Evolutionary conservation across 2,113 vertebrate species (phyloP).

Genomic region (Todiramphus chloris): DNA sequence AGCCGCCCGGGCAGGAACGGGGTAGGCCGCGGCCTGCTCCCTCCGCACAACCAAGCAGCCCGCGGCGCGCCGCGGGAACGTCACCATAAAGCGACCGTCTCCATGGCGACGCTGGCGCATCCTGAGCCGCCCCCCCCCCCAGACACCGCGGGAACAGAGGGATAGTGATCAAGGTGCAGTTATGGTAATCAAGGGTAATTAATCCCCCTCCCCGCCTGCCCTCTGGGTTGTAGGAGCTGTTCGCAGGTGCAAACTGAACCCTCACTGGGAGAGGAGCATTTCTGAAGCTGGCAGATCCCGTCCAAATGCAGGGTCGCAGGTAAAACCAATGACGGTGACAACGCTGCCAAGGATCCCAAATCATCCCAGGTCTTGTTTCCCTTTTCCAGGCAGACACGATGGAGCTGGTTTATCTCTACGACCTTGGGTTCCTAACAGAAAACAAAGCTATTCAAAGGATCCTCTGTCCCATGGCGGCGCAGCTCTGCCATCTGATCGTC

Average conservation of each 20-base stretch:
- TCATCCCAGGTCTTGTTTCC: background rate
- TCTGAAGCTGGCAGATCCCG: background rate
- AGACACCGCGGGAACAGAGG: background rate
- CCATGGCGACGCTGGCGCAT: background rate
- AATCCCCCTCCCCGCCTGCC: background rate
- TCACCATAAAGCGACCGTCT: background rate
- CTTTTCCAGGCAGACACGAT: background rate
- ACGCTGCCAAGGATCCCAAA: background rate
- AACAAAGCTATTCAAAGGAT: background rate
- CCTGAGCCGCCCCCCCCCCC: no score
- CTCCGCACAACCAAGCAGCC: no score
- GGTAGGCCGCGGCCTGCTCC: no score
- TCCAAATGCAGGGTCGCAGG: fast-evolving
- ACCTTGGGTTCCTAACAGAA: background rate
- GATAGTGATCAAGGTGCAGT: background rate
- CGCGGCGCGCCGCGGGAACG: no score
- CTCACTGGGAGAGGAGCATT: background rate
- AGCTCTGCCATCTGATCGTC: conserved; percentile 11
- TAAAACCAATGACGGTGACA: background rate
- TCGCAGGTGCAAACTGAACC: no score
- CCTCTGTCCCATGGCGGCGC: conserved; percentile 11
- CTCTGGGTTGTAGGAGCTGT: background rate
- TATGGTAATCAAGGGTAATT: background rate
- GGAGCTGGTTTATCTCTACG: background rate
- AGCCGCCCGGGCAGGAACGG: no score